Percentiles rank a stretch among this genome's conserved stretches.
Evolutionary conservation across 2,888 invertebrate species (phyloP).

Genomic region (Sipha maydis): DNA sequence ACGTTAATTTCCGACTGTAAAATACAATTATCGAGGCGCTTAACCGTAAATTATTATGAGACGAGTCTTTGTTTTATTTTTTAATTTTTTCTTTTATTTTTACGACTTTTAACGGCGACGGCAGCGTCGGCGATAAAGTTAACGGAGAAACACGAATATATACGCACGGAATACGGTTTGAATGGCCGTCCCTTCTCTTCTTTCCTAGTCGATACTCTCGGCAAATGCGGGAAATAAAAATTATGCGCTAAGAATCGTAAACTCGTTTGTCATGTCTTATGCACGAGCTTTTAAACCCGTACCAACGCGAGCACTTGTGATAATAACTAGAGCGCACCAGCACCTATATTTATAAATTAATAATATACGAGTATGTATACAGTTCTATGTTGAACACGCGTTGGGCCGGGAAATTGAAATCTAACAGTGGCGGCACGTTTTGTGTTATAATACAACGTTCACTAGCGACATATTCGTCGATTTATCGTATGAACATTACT

Average conservation of each 20-base stretch:
- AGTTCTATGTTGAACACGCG: neutral
- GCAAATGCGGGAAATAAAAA: slow-evolving; percentile 18
- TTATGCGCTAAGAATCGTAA: slow-evolving; percentile 37
- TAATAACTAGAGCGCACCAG: neutral
- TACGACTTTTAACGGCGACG: slow-evolving; percentile 42
- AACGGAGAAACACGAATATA: slow-evolving; percentile 10
- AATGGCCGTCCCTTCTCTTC: neutral
- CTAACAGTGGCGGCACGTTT: neutral
- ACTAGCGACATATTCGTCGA: too few relatives aligned
- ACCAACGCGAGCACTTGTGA: slow-evolving; percentile 2
- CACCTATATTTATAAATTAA: neutral
- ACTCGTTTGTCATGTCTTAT: slow-evolving; percentile 45
- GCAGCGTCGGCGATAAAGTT: slow-evolving; percentile 5
- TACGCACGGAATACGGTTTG: neutral
- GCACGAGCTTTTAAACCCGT: slow-evolving; percentile 31
- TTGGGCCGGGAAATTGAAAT: neutral
- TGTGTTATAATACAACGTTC: too few relatives aligned
- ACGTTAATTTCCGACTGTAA: slow-evolving; percentile 58
- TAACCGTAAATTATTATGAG: slow-evolving; percentile 60
- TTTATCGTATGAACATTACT: too few relatives aligned
- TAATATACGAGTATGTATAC: too few relatives aligned
- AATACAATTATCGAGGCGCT: slow-evolving; percentile 58
- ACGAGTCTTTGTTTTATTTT: slow-evolving; percentile 39
- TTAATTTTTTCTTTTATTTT: slow-evolving; percentile 14
- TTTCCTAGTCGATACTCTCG: too few relatives aligned